Base-by-base conservation (phyloP, 1,140 invertebrate species). In the Heterodera schachtii region DNA sequence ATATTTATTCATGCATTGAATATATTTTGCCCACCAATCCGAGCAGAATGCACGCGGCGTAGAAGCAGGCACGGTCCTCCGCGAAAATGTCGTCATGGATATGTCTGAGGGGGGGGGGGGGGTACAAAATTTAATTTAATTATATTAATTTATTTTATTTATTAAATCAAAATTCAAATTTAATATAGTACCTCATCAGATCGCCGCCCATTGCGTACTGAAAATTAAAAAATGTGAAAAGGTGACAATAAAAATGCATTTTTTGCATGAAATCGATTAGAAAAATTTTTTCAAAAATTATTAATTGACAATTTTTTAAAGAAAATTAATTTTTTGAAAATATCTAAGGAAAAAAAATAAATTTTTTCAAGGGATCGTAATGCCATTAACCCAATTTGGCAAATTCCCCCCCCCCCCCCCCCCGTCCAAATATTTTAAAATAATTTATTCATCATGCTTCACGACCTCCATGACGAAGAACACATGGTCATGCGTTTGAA, bases 81-180 rank as follows among this genome's bases (percentile, higher is more conserved):
- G 94, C 93, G 91, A 99, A 99, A 3, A 98, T 96, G 90, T 99
- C 97, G 49, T 96, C 96, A 90, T 99, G 97, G 86, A 99, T 99
- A 91, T 99, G 98, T 95, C 77, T 78, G 44, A 31, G 69, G 19
- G n/a, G n/a, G n/a, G n/a, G n/a, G n/a, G n/a, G n/a, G n/a, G n/a
- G n/a, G n/a, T n/a, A n/a, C 31, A 69, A 57, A 57, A 44, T 19
- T 49, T 41, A 19, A 43, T 44, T 0, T 74, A 1, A 11, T 44
- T 21, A n/a, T n/a, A 69, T n/a, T 16, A 52, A 52, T 52, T 8
- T 13, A 8, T 21, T 69, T 69, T 16, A 19, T 21, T 52, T 11
- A 52, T 31, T 31, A 31, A 31, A 31, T 31, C 31, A 31, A 31
- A 52, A 52, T 52, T 52, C 11, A 52, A 8, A 11, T 6, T 52